Evolutionary conservation across 2,888 invertebrate species (phyloP), one percentile per base, ranked within the genome.

Genomic region (Mythimna pallens): DNA sequence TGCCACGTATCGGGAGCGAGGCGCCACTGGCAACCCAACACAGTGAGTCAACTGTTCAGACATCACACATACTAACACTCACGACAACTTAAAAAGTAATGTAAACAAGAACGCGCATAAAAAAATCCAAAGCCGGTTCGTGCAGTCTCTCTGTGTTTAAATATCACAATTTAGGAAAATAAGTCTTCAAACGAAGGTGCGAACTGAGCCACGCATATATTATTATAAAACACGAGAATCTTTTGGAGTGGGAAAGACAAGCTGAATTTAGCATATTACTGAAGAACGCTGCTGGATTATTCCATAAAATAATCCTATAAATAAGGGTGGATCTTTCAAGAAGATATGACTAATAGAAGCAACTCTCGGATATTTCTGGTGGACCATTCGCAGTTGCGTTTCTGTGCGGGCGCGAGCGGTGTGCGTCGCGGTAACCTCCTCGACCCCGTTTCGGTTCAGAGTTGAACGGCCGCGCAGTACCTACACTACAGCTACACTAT

Each of bases 391-490:
- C 73, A 81, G 81, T 82, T 70, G 80, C 76, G 74, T 80, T 78
- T 72, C 78, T 81, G 84, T 67, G 72, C 61, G 82, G 47, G 69
- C 64, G 69, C 62, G 64, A 47, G 85, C 80, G 58, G 74, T 34
- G 86, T 80, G 84, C 77, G 82, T 72, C 81, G 87, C 88, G 86
- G 85, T 88, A 89, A 91, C 89, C 92, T 90, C 87, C 91, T 90
- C 95, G 95, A 94, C 95, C 95, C 92, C 94, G 92, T 91, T 95
- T 93, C 93, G 89, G 94, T 93, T 93, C 93, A 93, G 93, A 93
- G 95, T 94, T 95, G 93, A 94, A 95, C 91, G 95, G 79, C 94
- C 95, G 92, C 89, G 78, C 78, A 63, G 76, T 86, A 83, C 78
- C 89, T 75, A 75, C 74, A 59, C 90, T 87, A 89, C 50, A 82